phyloP scores from a whole-genome alignment of 2,888 invertebrate genomes.

The Tenthredo scrophulariae region DNA sequence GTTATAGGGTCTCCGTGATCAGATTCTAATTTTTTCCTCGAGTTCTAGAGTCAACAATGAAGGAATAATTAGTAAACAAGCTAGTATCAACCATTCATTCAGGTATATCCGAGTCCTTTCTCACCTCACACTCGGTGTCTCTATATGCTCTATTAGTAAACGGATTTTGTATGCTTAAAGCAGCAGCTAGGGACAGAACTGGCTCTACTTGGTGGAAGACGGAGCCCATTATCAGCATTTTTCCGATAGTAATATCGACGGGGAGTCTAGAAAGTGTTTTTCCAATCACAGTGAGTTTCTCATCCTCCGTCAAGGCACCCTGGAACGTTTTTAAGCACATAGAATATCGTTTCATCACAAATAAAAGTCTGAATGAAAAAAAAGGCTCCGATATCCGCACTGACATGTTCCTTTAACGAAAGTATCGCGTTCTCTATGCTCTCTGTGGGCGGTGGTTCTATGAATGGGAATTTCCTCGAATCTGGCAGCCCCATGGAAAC shows the following conservation, averaged over 20 bases:
- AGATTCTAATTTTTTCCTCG: constrained; percentile 90
- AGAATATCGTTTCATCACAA: constrained; percentile 15
- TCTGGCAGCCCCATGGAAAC: constrained; percentile 95
- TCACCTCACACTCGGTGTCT: constrained; percentile 90
- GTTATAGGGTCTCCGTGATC: constrained; percentile 98
- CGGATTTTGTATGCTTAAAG: constrained; percentile 95
- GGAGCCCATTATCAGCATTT: constrained; percentile 96
- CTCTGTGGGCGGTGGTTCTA: constrained; percentile 93
- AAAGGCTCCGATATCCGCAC: constrained; percentile 61
- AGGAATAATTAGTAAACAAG: constrained; percentile 46
- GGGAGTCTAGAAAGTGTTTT: constrained; percentile 93
- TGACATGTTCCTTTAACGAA: constrained; percentile 91
- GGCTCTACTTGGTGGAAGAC: constrained; percentile 94
- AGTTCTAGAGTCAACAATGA: constrained; percentile 78
- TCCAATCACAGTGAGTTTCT: constrained; percentile 92
- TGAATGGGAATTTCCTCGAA: constrained; percentile 94
- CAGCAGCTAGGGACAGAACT: constrained; percentile 93
- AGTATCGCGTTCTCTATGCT: constrained; percentile 93
- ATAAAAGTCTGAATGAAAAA: not conserved
- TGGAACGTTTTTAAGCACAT: constrained; percentile 74
- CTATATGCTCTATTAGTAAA: constrained; percentile 94
- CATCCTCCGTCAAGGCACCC: constrained; percentile 89
- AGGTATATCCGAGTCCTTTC: constrained; percentile 46
- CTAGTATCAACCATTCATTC: not conserved
- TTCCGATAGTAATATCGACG: constrained; percentile 96